phyloP scores from a whole-genome alignment of 2,113 vertebrate genomes.

The Odocoileus virginianus region DNA sequence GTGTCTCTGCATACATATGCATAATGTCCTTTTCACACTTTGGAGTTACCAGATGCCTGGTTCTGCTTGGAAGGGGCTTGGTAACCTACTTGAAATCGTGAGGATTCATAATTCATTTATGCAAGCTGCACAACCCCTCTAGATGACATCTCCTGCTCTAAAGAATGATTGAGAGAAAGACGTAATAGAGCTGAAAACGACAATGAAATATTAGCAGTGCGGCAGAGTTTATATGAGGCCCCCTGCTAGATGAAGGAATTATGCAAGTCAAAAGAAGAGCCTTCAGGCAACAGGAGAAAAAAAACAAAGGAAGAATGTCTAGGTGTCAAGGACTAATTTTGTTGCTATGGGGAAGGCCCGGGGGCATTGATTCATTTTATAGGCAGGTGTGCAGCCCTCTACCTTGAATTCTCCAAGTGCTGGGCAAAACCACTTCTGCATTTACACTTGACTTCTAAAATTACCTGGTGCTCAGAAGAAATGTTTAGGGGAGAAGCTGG shows the following conservation, averaged over 20 bases:
- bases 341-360: background rate
- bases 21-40: constrained; percentile 62
- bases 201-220: constrained; percentile 23
- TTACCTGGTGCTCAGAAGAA: background rate
- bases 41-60: constrained; percentile 54
- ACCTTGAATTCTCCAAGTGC: background rate
- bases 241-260: background rate
- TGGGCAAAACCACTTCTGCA: background rate
- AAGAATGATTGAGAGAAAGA: constrained; percentile 57
- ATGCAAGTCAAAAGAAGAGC: constrained; percentile 3
- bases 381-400: background rate
- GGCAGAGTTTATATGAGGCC: background rate
- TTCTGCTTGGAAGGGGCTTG: constrained; percentile 41
- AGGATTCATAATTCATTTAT: constrained; percentile 60
- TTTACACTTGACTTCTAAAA: background rate
- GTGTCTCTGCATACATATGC: constrained; percentile 59
- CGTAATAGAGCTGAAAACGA: constrained; percentile 15
- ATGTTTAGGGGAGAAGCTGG: fast-evolving
- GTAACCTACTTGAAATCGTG: constrained; percentile 42
- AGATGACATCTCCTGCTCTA: constrained; percentile 40
- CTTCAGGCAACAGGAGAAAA: background rate
- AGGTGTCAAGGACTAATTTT: background rate
- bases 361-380: background rate
- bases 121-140: constrained; percentile 20
- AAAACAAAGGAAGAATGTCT: background rate